A percentile compares a stretch with the other conserved stretches of the same genome.
phyloP scores from a whole-genome alignment of 2,797 vertebrate genomes.

The Ctenosaura bakeri region DNA sequence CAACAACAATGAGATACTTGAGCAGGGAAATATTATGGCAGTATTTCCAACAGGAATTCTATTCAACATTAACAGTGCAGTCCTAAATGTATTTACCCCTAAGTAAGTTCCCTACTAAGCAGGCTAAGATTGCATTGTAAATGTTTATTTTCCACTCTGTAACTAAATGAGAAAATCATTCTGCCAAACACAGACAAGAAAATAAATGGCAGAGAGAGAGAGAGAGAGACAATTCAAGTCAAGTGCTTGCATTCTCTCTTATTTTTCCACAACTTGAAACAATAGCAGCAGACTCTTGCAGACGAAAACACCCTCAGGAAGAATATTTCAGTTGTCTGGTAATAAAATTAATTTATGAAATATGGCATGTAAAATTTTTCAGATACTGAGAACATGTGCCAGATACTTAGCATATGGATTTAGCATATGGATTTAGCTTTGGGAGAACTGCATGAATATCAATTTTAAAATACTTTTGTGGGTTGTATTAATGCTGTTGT shows the following conservation, averaged over 20 bases:
- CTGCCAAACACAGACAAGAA: neutral
- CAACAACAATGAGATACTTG: neutral
- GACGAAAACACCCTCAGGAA: neutral
- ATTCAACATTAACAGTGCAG: neutral
- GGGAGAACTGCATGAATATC: neutral
- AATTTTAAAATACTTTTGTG: neutral
- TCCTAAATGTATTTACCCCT: no score
- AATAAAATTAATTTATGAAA: neutral
- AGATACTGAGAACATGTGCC: neutral
- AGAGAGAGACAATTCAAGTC: neutral
- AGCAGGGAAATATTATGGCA: neutral
- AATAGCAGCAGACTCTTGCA: neutral
- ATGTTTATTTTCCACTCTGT: neutral
- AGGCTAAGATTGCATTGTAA: neutral
- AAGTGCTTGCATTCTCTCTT: neutral
- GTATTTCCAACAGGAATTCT: neutral
- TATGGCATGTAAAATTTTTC: constrained; percentile 21
- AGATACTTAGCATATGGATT: neutral
- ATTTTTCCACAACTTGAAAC: neutral
- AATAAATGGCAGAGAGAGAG: neutral
- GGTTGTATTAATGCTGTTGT: neutral
- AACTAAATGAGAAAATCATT: neutral
- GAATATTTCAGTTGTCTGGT: neutral
- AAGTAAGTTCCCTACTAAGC: no score
- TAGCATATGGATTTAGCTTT: constrained; percentile 4